phyloP scores from a whole-genome alignment of 2,888 invertebrate species.

The Melangyna quadrimaculata region DNA sequence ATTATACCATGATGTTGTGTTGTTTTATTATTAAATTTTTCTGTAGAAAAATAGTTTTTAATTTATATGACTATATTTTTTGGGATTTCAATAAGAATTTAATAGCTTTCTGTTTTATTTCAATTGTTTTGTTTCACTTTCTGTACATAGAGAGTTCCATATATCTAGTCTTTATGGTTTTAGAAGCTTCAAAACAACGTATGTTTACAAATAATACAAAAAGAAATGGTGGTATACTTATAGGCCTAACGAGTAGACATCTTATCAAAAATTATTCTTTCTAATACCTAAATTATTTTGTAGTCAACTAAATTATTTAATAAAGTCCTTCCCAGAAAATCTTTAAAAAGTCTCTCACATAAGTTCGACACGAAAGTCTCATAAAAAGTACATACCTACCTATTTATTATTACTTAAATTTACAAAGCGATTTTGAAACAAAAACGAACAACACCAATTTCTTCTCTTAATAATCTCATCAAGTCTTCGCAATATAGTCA shows the following conservation, averaged over 20 bases:
- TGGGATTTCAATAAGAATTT: background rate
- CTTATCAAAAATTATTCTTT: background rate
- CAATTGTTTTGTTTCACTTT: background rate
- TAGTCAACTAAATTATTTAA: background rate
- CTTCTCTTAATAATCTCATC: slow-evolving; percentile 40
- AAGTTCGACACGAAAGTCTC: background rate
- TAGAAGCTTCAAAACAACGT: background rate
- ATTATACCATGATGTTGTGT: background rate
- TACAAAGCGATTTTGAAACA: slow-evolving; percentile 15
- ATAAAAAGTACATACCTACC: background rate
- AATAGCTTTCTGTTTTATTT: background rate
- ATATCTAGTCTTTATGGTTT: background rate
- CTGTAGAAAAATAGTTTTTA: background rate
- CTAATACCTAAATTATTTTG: background rate
- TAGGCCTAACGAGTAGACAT: background rate
- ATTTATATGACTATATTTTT: background rate
- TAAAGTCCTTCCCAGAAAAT: background rate
- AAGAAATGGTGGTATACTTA: no score
- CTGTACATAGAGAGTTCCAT: background rate
- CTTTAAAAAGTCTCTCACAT: background rate
- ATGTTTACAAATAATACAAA: no score
- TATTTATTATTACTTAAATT: background rate
- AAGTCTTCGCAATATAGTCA: slow-evolving; percentile 38
- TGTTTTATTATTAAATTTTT: background rate
- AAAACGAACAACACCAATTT: slow-evolving; percentile 33